Evolutionary conservation across 2,888 invertebrate species (phyloP).

Genomic region (Caenorhabditis afra): DNA sequence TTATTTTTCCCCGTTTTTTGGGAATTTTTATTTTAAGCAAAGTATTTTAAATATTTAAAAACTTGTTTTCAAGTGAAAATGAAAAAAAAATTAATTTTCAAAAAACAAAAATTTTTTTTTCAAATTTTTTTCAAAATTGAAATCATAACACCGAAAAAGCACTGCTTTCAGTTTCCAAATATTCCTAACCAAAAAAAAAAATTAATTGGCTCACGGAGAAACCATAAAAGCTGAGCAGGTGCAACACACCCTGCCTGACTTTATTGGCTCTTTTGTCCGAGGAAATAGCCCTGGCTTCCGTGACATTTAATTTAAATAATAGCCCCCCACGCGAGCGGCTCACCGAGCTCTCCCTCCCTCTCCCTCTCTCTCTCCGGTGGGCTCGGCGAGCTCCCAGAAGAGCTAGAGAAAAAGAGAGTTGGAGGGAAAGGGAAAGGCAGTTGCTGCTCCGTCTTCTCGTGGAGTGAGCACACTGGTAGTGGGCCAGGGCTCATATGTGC

Average conservation of each 20-base stretch:
- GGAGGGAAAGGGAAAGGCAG: slow-evolving; percentile 9
- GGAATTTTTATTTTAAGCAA: too few species aligned
- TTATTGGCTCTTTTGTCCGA: background rate
- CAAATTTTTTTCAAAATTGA: too few species aligned
- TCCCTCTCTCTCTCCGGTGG: slow-evolving; percentile 2
- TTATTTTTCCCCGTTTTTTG: too few species aligned
- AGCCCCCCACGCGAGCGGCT: slow-evolving; percentile 5
- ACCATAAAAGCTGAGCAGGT: too few species aligned
- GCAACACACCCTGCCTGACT: background rate
- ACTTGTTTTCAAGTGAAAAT: too few species aligned
- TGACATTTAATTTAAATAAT: slow-evolving; percentile 46
- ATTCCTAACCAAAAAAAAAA: too few species aligned
- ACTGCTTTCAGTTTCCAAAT: too few species aligned
- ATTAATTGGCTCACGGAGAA: too few species aligned
- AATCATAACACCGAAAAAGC: too few species aligned
- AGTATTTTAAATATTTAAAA: too few species aligned
- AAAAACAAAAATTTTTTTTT: too few species aligned
- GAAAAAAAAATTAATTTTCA: too few species aligned
- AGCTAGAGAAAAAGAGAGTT: slow-evolving; percentile 22
- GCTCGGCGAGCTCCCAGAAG: slow-evolving; percentile 12
- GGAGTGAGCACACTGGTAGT: slow-evolving; percentile 1
- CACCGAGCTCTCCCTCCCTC: background rate
- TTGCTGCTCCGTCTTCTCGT: slow-evolving; percentile 16
- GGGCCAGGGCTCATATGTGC: background rate
- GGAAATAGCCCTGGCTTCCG: background rate